Percentiles rank a stretch among this genome's conserved stretches.
phyloP scores from a whole-genome alignment of 2,113 vertebrate genomes.

The Onychorhynchus coronatus region DNA sequence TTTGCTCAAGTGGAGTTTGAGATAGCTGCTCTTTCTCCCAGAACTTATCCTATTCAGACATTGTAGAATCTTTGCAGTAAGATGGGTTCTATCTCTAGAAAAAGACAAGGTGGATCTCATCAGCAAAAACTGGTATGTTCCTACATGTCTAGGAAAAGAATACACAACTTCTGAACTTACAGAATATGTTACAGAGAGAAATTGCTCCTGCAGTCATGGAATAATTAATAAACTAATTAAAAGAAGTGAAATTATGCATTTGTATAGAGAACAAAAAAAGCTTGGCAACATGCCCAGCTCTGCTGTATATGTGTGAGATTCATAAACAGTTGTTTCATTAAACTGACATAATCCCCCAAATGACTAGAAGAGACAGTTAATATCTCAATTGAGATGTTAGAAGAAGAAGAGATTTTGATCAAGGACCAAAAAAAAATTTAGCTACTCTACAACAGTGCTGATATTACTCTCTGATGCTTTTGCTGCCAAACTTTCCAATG shows the following conservation, averaged over 20 bases:
- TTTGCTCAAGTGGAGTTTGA: background rate
- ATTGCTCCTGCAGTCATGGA: background rate
- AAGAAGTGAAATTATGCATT: slow-evolving; percentile 12
- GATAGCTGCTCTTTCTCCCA: background rate
- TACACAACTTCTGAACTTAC: background rate
- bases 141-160: background rate
- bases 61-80: background rate
- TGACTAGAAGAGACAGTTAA: background rate
- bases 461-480: background rate
- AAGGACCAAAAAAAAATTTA: background rate
- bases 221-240: slow-evolving; percentile 14
- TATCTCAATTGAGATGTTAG: background rate
- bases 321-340: slow-evolving; percentile 55
- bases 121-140: background rate
- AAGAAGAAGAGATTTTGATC: background rate
- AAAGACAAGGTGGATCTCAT: background rate
- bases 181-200: background rate
- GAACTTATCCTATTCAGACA: background rate
- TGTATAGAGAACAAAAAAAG: background rate
- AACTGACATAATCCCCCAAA: slow-evolving; percentile 3
- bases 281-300: slow-evolving; percentile 25
- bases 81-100: background rate
- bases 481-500: background rate
- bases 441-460: background rate
- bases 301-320: background rate